phyloP scores from a whole-genome alignment of 2,888 invertebrate species.

The Protophormia terraenovae region DNA sequence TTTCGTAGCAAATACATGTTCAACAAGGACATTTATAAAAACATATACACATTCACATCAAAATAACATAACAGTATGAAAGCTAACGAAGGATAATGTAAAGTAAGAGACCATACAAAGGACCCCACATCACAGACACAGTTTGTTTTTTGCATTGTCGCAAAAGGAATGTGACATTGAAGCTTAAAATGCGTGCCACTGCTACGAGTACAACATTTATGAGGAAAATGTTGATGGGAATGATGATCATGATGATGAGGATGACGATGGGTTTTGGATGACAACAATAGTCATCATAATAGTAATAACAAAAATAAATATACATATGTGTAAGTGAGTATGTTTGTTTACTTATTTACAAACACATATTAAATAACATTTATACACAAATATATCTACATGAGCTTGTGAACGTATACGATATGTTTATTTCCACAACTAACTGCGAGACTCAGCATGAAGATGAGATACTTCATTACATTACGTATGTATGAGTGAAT shows the following conservation, averaged over 20 bases:
- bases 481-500: neutral
- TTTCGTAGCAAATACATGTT: neutral
- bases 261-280: constrained; percentile 21
- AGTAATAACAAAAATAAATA: constrained; percentile 12
- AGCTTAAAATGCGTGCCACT: constrained; percentile 62
- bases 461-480: constrained; percentile 12
- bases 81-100: constrained; percentile 1
- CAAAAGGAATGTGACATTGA: constrained; percentile 59
- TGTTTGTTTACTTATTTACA: neutral
- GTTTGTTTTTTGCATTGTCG: neutral
- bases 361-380: neutral
- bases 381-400: neutral
- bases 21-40: constrained; percentile 61
- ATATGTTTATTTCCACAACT: constrained; percentile 12
- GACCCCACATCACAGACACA: constrained; percentile 3
- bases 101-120: constrained; percentile 17
- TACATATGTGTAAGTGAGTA: neutral
- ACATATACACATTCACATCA: neutral
- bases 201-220: constrained; percentile 27
- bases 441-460: constrained; percentile 46
- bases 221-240: constrained; percentile 2
- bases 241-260: constrained; percentile 15
- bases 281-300: constrained; percentile 55
- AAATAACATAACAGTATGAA: constrained; percentile 2
- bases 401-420: neutral